phyloP scores from a whole-genome alignment of 2,888 invertebrate genomes.

The Dioctria rufipes region DNA sequence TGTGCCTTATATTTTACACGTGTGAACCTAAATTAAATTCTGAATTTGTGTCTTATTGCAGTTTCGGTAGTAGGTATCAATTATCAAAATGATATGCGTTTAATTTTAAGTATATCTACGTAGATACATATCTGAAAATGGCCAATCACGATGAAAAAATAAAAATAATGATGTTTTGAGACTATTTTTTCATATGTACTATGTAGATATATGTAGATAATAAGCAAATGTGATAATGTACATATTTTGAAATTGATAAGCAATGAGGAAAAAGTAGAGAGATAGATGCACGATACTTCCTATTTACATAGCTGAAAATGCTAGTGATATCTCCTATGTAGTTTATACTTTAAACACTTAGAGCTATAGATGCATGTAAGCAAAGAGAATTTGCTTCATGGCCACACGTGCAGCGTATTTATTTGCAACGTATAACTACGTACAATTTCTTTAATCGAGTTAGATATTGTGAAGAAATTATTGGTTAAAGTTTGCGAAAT shows the following conservation, averaged over 20 bases:
- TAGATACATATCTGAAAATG: too few relatives aligned
- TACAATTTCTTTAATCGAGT: too few relatives aligned
- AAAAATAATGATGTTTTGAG: neutral
- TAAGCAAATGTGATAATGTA: neutral
- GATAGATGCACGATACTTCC: too few relatives aligned
- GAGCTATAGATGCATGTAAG: too few relatives aligned
- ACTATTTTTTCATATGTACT: neutral
- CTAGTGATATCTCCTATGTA: too few relatives aligned
- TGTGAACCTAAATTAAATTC: neutral
- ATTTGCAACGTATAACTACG: too few relatives aligned
- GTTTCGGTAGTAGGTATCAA: neutral
- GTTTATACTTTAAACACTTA: too few relatives aligned
- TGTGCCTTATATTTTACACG: neutral
- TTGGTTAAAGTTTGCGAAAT: too few relatives aligned
- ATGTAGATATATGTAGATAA: neutral
- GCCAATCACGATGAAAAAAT: neutral
- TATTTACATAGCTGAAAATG: too few relatives aligned
- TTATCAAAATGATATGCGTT: neutral
- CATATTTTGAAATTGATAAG: constrained; percentile 6
- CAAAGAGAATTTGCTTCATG: too few relatives aligned
- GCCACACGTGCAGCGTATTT: too few relatives aligned
- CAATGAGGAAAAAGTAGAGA: neutral
- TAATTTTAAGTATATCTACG: neutral
- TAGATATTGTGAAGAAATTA: too few relatives aligned
- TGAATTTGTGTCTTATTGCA: neutral